Evolutionary conservation across 1,140 invertebrate genomes (phyloP), one percentile per base, ranked within the genome.

Genomic region (Holotrichia oblita): DNA sequence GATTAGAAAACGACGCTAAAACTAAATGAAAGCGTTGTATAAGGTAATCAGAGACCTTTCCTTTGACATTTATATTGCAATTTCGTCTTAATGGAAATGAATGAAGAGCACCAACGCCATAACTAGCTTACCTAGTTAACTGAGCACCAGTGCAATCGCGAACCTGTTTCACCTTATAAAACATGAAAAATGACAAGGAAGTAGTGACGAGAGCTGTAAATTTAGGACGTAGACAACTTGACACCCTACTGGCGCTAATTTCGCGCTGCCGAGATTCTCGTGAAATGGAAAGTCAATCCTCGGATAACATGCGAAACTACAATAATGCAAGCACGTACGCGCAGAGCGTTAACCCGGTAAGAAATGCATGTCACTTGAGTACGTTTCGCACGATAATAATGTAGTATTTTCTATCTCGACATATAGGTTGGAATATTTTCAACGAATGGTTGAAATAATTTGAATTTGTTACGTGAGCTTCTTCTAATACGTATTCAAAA

Each of bases 31-130:
- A 69, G 20, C 20, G 61, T n/a, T 64, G 17, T 24, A 69, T 14
- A 27, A 69, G 61, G 17, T 69, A 69, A 69, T 69, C 61, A 24
- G n/a, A 69, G 59, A 69, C 61, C 61, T 69, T 69, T 69, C 22
- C 61, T 69, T 69, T 69, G 61, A 69, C 61, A 69, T 69, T 69
- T 69, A 69, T 69, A 69, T 69, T 69, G 61, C 61, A 69, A 69
- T 69, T 69, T n/a, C 22, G 61, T 27, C 22, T 69, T 69, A 69
- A 69, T 69, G 22, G 61, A 69, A 10, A 69, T 24, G 61, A 69
- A 69, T 69, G 61, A 27, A 34, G 61, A 69, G 22, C 27, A 69
- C 6, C 61, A 69, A 69, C n/a, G 27, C 3, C 61, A 4, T 69
- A 69, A 69, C 22, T 20, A 69, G 27, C 27, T 34, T 34, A 34